Base-by-base conservation (phyloP, 1,140 invertebrate species). In the Anagrus nilaparvatae region DNA sequence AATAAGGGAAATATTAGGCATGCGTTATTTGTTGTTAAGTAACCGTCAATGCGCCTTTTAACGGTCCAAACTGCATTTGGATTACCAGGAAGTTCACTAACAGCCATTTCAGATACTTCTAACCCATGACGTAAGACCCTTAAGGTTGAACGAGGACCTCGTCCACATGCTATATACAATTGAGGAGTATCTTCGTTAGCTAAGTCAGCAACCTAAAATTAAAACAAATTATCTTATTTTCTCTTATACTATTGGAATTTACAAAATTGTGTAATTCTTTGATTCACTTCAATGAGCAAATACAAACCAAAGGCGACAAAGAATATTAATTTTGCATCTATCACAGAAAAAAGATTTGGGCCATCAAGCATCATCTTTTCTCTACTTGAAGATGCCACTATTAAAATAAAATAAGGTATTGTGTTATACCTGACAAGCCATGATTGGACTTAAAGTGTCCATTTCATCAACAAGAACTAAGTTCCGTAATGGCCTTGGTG, bases 61-160 rank as follows among this genome's bases (percentile, higher is more conserved):
- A 99, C 95, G 23, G 97, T 99, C 97, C 97, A 99, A 5, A 99
- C 97, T 57, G 95, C 95, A 72, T 97, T 99, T 8, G 97, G 97
- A 65, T 95, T 98, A 63, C 95, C 95, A 10, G 97, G 97, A 47
- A 99, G 69, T 67, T 99, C 96, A 33, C 94, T 98, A 4, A 99
- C 94, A 52, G 96, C 97, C 96, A 99, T 99, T 70, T 99, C 97
- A 0, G 93, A 92, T 2, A 87, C 94, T 75, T 99, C 96, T 10
- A 99, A 70, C 55, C 97, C 97, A 68, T 99, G 97, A 30, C 96
- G 76, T 3, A 99, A 68, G 1, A 99, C 90, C 56, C 94, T 69
- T 3, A 99, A 55, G 1, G 92, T 86, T 0, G 94, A 98, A 39
- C 95, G 72, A 2, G 96, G 86, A 3, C 96, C 94, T 47, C 95